Percentiles rank a stretch among this genome's conserved stretches.
These are phyloP conservation scores for Neomonachus schauinslandi DNA, from an alignment of 2,113 vertebrate genomes.

Conservation along the genomic window DNA sequence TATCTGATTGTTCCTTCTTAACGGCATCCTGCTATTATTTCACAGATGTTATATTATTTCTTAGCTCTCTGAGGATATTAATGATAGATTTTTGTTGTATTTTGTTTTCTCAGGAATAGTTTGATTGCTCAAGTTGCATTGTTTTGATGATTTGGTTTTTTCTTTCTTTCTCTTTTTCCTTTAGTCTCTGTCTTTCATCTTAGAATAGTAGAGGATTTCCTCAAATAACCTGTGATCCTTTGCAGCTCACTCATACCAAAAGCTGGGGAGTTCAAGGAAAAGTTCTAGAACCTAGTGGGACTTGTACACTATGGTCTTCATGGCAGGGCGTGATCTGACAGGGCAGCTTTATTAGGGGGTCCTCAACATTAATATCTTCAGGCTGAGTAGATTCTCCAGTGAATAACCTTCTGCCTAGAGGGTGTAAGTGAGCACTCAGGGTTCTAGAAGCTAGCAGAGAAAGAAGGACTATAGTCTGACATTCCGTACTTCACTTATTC, in stretches of 20 bases:
- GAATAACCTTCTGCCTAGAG: neutral
- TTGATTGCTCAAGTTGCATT: constrained; percentile 1
- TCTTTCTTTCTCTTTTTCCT: neutral
- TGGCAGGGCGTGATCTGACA: neutral
- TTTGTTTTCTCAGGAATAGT: neutral
- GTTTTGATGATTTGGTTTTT: neutral
- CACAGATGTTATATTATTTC: constrained; percentile 25
- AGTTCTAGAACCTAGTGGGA: neutral
- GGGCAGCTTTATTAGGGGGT: neutral
- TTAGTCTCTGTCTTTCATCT: neutral
- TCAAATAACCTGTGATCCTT: neutral
- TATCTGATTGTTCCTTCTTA: neutral
- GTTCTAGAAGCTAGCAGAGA: neutral
- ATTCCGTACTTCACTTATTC: neutral
- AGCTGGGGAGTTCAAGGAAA: neutral
- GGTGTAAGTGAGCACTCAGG: neutral
- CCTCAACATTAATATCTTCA: neutral
- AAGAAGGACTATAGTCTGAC: neutral
- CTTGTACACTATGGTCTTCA: neutral
- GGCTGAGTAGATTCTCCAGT: neutral
- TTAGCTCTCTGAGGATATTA: neutral
- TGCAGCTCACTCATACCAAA: neutral
- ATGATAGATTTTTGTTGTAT: neutral
- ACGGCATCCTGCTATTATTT: neutral
- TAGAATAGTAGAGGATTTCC: neutral